Evolutionary conservation across 2,888 invertebrate species (phyloP), one percentile per base, ranked within the genome.

Genomic region (Polymixis lichenea): DNA sequence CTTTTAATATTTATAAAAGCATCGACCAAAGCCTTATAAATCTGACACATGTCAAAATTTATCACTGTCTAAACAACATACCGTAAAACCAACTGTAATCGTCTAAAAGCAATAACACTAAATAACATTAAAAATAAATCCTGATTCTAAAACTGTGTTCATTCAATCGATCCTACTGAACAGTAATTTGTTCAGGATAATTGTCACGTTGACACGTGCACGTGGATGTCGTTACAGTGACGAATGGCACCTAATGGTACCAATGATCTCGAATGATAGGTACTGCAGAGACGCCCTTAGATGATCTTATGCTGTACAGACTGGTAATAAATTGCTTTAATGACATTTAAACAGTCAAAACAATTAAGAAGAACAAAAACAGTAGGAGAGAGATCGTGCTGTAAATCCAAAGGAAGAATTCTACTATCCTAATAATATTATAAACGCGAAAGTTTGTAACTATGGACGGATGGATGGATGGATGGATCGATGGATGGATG

Each of bases 111-210:
- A 46, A 25, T 65, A 55, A 49, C n/a, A 77, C 0, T 32, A n/a
- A 61, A 71, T 25, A 17, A 25, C 38, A 38, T 53, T 60, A 67
- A 80, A 58, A 55, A 67, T 51, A 51, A 58, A 68, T 51, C 5
- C 1, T 25, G 43, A 25, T 78, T 62, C 67, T 60, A 32, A 28
- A 83, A 61, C 60, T 62, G 62, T 60, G 28, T 70, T 38, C 53
- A 56, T 69, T 28, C 38, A 72, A 72, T 72, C 66, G 28, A 51
- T 64, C 28, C 32, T 4, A 13, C 53, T 17, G 46, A 43, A 53
- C 15, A 43, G 70, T 65, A 53, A 70, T 82, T 82, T 85, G 66
- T 75, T 64, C 69, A 15, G 3, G 38, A 32, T 82, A 82, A 83
- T 85, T 85, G 72, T 77, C 75, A 67, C 38, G 56, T 66, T 46